Evolutionary conservation across 2,797 vertebrate genomes (phyloP), one percentile per base, ranked within the genome.

Genomic region (Allobates femoralis): DNA sequence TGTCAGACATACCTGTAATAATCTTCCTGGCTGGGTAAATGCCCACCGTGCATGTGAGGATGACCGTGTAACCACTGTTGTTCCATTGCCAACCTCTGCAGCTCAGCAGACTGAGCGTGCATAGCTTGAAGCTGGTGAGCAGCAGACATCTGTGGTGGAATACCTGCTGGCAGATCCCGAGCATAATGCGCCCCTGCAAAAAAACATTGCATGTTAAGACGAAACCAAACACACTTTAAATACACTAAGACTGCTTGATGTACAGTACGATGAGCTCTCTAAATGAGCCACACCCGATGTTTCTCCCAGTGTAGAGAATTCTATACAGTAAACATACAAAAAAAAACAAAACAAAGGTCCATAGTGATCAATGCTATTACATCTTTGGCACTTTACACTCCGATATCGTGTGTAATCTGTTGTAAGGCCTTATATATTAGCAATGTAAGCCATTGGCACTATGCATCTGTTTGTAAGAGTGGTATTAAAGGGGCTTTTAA

Each of bases 61-160:
- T 99, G 98, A 11, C 97, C 96, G 0, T 99, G 98, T 84, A 99
- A 94, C 98, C 98, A 99, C 93, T 99, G 98, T 92, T 99, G 98
- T 93, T 99, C 98, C 98, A 99, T 98, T 82, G 98, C 98, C 91
- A 99, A 94, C 94, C 98, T 96, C 67, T 99, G 98, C 80, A 99
- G 96, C 94, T 99, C 98, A 0, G 97, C 97, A 0, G 98, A 99
- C 95, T 99, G 98, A 64, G 98, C 98, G 1, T 99, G 98, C 98
- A 99, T 99, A 92, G 98, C 98, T 95, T 99, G 98, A 81, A 99
- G 94, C 91, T 99, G 98, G 91, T 99, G 98, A 28, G 98, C 98
- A 0, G 98, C 98, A 0, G 98, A 99, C 98, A 99, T 99, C 5
- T 94, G 97, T 23, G 97, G 98, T 4, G 97, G 97, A 81, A 99